phyloP scores from a whole-genome alignment of 64 coral and sea anemone genomes.

The Montipora sp. region DNA sequence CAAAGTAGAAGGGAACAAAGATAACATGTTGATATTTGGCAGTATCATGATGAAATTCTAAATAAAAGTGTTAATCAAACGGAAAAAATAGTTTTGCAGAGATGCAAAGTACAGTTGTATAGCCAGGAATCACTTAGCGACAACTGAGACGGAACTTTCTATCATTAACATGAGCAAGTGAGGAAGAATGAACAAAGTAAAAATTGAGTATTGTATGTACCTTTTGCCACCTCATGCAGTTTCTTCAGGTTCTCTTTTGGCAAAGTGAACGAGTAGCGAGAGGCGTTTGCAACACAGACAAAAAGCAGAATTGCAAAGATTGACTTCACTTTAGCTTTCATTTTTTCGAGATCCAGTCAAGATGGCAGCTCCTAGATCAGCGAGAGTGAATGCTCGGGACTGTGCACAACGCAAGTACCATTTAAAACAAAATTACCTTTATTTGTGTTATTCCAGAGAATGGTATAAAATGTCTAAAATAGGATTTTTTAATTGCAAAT shows the following conservation, averaged over 20 bases:
- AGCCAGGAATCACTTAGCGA: neutral
- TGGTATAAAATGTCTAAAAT: neutral
- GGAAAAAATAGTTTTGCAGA: no score
- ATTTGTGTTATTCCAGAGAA: neutral
- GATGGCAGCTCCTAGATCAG: neutral
- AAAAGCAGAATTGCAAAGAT: slow-evolving; percentile 18
- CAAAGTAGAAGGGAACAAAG: no score
- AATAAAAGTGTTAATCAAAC: no score
- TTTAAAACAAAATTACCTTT: neutral
- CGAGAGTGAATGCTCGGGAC: neutral
- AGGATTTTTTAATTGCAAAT: neutral
- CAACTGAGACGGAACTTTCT: neutral
- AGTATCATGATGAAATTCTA: no score
- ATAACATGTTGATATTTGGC: no score
- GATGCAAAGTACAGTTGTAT: no score
- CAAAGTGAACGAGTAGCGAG: neutral
- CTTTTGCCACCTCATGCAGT: neutral
- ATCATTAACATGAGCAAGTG: neutral
- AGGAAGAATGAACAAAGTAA: neutral
- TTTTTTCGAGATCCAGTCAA: neutral
- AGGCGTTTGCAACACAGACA: neutral
- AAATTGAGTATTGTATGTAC: neutral
- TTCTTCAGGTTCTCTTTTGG: neutral
- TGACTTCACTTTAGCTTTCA: neutral
- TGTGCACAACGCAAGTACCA: neutral